Percentiles rank a stretch among this genome's conserved stretches.
Evolutionary conservation across 2,797 vertebrate genomes (phyloP).

Genomic region (Nyctalus aviator): DNA sequence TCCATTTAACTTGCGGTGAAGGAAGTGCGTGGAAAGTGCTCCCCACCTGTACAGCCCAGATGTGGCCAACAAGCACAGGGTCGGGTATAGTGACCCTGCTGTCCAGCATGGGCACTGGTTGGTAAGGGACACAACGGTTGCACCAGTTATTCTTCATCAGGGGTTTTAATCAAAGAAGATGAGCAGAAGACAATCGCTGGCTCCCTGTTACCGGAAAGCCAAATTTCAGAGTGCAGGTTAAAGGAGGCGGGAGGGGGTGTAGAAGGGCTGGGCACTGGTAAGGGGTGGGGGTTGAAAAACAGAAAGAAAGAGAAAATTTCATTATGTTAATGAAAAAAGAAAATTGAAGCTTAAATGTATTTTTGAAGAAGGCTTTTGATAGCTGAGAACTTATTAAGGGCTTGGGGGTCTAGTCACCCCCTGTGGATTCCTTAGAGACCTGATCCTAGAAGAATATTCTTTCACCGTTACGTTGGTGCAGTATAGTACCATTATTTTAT

Average conservation of each 20-base stretch:
- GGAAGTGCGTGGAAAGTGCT: conserved; percentile 62
- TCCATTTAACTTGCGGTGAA: conserved; percentile 73
- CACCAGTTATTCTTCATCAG: conserved; percentile 50
- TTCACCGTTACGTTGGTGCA: conserved; percentile 80
- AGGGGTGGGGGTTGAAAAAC: conserved; percentile 53
- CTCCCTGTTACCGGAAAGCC: conserved; percentile 77
- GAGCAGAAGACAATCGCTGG: conserved; percentile 85
- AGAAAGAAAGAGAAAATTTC: conserved; percentile 67
- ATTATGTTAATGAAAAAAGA: conserved; percentile 76
- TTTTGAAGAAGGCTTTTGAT: conserved; percentile 79
- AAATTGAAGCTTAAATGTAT: conserved; percentile 66
- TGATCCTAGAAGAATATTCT: conserved; percentile 77
- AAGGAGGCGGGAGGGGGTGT: neutral
- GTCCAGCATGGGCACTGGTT: neutral
- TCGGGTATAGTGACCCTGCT: conserved; percentile 34
- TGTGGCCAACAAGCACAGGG: conserved; percentile 57
- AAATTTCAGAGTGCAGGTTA: conserved; percentile 46
- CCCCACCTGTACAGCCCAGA: conserved; percentile 53
- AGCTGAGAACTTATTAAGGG: conserved; percentile 66
- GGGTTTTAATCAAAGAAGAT: conserved; percentile 77
- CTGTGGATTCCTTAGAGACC: conserved; percentile 77
- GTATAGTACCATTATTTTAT: conserved; percentile 77
- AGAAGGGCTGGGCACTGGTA: conserved; percentile 1
- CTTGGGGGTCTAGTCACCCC: conserved; percentile 67
- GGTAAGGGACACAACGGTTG: conserved; percentile 59